phyloP scores from a whole-genome alignment of 2,888 invertebrate species.

The Onthophagus sagittarius region DNA sequence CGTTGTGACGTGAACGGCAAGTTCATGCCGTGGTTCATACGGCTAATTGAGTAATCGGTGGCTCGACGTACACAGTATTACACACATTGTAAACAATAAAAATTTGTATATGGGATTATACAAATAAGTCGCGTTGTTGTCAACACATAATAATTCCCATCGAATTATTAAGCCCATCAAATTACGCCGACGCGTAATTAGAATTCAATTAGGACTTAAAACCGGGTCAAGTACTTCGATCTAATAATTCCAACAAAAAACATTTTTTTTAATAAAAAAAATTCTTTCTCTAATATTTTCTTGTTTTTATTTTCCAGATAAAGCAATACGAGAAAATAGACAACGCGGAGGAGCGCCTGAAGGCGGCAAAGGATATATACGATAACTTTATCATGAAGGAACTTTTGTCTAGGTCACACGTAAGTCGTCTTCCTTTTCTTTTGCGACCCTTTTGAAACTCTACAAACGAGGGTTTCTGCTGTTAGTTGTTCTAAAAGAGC shows the following conservation, averaged over 20 bases:
- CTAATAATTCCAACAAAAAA: no score
- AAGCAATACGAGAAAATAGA: conserved; percentile 98
- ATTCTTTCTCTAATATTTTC: background rate
- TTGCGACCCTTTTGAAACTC: background rate
- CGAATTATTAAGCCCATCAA: no score
- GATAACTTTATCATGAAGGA: conserved; percentile 99
- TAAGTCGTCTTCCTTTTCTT: conserved; percentile 50
- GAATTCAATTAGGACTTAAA: no score
- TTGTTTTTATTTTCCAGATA: conserved; percentile 67
- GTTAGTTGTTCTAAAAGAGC: background rate
- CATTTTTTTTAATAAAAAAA: background rate
- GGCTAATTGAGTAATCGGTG: background rate
- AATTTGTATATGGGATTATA: background rate
- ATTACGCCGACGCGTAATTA: no score
- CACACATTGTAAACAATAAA: background rate
- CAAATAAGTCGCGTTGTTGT: background rate
- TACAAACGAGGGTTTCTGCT: background rate
- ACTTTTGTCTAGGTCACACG: conserved; percentile 96
- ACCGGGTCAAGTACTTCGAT: no score
- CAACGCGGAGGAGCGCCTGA: conserved; percentile 91
- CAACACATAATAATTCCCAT: background rate
- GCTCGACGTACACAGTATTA: background rate
- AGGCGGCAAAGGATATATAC: conserved; percentile 94
- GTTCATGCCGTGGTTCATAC: background rate
- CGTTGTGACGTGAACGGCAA: background rate